Evolutionary conservation across 2,113 vertebrate species (phyloP).

Genomic region (Motacilla alba): DNA sequence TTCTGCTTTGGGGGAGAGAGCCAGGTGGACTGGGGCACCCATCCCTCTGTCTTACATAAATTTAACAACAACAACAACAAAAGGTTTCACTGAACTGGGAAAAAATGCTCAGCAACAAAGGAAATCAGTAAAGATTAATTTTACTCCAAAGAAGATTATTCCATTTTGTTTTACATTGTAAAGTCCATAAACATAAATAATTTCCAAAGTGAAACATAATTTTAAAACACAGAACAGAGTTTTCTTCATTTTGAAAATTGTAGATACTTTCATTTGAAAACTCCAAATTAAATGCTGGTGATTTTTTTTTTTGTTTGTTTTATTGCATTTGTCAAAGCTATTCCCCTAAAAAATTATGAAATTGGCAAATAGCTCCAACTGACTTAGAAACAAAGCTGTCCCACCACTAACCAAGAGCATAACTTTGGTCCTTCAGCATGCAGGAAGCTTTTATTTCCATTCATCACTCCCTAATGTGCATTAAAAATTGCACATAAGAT

Average conservation of each 20-base stretch:
- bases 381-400: background rate
- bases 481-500: slow-evolving; percentile 4
- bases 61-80: background rate
- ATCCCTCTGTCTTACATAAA: background rate
- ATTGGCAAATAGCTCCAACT: background rate
- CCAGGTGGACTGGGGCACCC: background rate
- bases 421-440: background rate
- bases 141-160: background rate
- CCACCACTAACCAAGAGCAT: background rate
- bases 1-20: background rate
- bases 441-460: background rate
- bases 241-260: background rate
- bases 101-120: background rate
- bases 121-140: background rate
- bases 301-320: background rate
- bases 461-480: background rate
- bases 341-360: background rate
- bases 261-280: background rate
- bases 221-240: background rate
- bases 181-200: background rate
- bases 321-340: background rate
- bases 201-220: background rate
- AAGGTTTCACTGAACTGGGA: background rate
- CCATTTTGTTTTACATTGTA: background rate
- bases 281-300: background rate